Base-by-base conservation (phyloP, 2,888 invertebrate species). In the Tillus elongatus region DNA sequence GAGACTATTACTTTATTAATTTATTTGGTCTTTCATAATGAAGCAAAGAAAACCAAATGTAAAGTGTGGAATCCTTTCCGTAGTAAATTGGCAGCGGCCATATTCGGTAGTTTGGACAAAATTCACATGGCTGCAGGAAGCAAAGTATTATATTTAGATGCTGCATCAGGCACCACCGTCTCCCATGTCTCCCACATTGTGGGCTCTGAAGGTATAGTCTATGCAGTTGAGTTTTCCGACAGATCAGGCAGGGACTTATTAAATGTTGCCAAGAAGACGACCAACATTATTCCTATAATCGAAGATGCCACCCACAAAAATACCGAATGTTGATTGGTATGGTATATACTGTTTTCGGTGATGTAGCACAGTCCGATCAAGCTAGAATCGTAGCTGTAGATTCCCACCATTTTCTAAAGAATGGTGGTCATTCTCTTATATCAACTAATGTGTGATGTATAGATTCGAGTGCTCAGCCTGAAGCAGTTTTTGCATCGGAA, bases 141-240 rank as follows among this genome's bases (percentile, higher is more conserved):
- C 14, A 85, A 90, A 65, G 91, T 96, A 2, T 65, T 96, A 19
- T 96, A 97, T 53, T 72, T 96, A 2, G 96, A 96, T 24, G 96
- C 89, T 15, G 96, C 96, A 2, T 92, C 91, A n/a, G 96, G 96
- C 4, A 97, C 96, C 2, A 95, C 96, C 1, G 96, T 96, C 42
- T 95, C 93, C 19, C 96, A 96, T 60, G 93, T 95, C 0, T 86
- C n/a, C n/a, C n/a, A n/a, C n/a, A n/a, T n/a, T n/a, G n/a, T n/a
- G n/a, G n/a, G n/a, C n/a, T n/a, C n/a, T n/a, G n/a, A n/a, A n/a
- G n/a, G n/a, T n/a, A n/a, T n/a, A n/a, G n/a, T n/a, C n/a, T n/a
- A n/a, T n/a, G n/a, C 95, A 0, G 95, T 96, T 1, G 95, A 97
- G 63, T 96, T 97, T 66, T 92, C 92, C n/a, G 92, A 92, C 68